Percentiles rank a stretch among this genome's conserved stretches.
Conservation (phyloP, 2,113 vertebrate species). For the Willisornis vidua region DNA sequence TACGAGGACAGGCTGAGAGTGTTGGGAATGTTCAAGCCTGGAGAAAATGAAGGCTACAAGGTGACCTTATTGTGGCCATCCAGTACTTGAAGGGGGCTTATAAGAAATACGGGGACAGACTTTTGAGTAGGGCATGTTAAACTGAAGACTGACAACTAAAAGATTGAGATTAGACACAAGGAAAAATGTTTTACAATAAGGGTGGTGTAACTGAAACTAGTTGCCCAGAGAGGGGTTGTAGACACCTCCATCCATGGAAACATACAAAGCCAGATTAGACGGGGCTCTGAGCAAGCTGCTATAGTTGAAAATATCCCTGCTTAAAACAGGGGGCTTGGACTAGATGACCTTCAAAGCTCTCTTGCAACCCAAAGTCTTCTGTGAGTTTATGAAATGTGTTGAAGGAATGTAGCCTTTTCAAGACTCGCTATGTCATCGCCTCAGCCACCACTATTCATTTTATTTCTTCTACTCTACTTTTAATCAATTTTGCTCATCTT, state of each 20-base stretch:
- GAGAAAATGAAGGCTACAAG: fast-evolving
- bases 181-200: background rate
- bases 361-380: background rate
- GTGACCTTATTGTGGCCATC: background rate
- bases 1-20: fast-evolving
- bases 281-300: background rate
- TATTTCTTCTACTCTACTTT: background rate
- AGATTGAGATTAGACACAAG: no score
- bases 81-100: background rate
- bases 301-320: background rate
- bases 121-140: background rate
- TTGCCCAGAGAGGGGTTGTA: background rate
- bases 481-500: background rate
- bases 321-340: background rate
- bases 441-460: background rate
- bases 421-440: background rate
- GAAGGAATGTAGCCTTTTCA: background rate
- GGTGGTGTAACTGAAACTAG: no score
- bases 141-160: background rate
- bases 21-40: background rate
- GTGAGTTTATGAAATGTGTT: background rate
- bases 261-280: background rate
- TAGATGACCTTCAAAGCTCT: background rate
- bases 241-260: background rate
- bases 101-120: background rate